A percentile compares a stretch with the other conserved stretches of the same genome.
Conservation (phyloP, 1,140 invertebrate genomes). For the Acromyrmex charruanus region DNA sequence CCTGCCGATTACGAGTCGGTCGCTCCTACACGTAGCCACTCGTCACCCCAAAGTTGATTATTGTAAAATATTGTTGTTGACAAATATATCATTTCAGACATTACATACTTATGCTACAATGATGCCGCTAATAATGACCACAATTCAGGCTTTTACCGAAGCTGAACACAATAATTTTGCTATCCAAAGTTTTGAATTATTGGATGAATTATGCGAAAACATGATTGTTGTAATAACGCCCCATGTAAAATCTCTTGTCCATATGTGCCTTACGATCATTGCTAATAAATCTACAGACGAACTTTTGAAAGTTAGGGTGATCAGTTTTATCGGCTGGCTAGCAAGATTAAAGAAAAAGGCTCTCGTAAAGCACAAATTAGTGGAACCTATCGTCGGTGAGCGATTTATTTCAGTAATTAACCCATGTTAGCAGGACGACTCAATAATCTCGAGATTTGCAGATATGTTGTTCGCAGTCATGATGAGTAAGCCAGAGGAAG, state of each 20-base stretch:
- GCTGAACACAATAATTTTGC: conserved; percentile 88
- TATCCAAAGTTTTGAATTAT: conserved; percentile 90
- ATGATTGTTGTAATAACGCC: conserved; percentile 89
- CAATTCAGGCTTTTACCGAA: conserved; percentile 87
- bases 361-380: conserved; percentile 91
- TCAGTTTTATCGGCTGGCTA: conserved; percentile 90
- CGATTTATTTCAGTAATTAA: neutral
- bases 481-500: conserved; percentile 88
- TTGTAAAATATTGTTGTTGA: conserved; percentile 37
- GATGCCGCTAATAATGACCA: conserved; percentile 89
- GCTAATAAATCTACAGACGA: conserved; percentile 87
- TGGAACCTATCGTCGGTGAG: conserved; percentile 90
- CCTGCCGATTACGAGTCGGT: neutral
- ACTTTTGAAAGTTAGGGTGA: conserved; percentile 89
- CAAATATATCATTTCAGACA: conserved; percentile 82
- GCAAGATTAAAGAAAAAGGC: conserved; percentile 91
- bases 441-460: conserved; percentile 57
- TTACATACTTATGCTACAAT: conserved; percentile 89
- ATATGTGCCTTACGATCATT: conserved; percentile 90
- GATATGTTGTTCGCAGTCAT: conserved; percentile 90
- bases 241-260: conserved; percentile 89
- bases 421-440: neutral
- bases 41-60: neutral
- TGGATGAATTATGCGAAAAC: conserved; percentile 91
- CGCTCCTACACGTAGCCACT: neutral